Evolutionary conservation across 2,113 vertebrate genomes (phyloP).

Genomic region (Anser cygnoides): DNA sequence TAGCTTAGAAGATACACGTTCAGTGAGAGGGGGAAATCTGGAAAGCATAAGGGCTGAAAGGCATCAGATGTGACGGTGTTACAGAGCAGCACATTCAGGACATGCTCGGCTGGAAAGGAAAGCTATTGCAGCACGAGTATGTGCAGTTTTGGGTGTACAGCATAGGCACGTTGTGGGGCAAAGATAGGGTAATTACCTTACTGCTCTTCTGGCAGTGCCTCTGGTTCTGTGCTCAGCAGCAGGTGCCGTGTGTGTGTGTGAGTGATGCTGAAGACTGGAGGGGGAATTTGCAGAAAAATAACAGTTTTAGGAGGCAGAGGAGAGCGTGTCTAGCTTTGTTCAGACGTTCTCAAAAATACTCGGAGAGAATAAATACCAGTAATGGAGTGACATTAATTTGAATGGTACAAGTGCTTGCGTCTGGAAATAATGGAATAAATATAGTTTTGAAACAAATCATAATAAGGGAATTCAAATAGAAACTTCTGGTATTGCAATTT

Average conservation of each 20-base stretch:
- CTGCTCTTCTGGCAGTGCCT: conserved; percentile 1
- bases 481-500: not conserved
- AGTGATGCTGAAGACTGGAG: not conserved
- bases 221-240: not conserved
- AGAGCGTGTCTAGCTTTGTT: not conserved
- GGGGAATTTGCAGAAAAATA: not conserved
- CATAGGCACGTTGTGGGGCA: fast-evolving
- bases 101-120: not conserved
- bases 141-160: not conserved
- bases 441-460: not conserved
- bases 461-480: not conserved
- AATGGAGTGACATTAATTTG: not conserved
- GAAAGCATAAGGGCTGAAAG: conserved; percentile 29
- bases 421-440: not conserved
- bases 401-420: not conserved
- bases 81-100: not conserved
- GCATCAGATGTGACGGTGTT: not conserved
- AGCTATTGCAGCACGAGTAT: not conserved
- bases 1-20: conserved; percentile 29
- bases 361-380: not conserved
- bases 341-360: not conserved
- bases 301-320: not conserved
- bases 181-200: not conserved
- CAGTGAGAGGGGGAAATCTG: conserved; percentile 11
- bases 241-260: not conserved